Base-by-base conservation (phyloP, 1,140 invertebrate genomes). In the Aphaenogaster floridana region DNA sequence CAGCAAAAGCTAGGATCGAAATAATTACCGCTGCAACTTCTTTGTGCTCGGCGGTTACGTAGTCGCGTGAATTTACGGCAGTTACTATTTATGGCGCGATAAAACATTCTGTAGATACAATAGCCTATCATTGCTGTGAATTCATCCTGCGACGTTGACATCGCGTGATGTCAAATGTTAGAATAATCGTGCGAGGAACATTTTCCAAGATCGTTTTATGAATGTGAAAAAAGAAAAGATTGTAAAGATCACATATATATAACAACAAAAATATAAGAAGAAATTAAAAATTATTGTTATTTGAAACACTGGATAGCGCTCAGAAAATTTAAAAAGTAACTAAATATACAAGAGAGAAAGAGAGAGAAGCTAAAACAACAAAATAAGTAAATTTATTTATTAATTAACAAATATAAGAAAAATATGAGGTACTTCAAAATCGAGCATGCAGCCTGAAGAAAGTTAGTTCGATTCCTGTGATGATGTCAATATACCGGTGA, bases 1-100 rank as follows among this genome's bases (percentile, higher is more conserved):
- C 48, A 48, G 84, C 80, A 84, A 84, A 74, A 84, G 69, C 80
- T 76, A 84, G 80, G 80, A 84, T 50, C 80, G 39, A 84, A 74
- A 76, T 84, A 84, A 84, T 84, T 76, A 74, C 28, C 7, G 54
- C n/a, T 21, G 69, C 69, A 61, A 76, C 54, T 74, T 74, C 69
- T 74, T 76, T 61, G 69, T 63, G 13, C 21, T 74, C 54, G 15
- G 5, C 42, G 36, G 9, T 83, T 83, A 83, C 68, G 54, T 83
- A 83, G 42, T 17, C 28, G 48, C 6, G 66, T 48, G 17, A 83
- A 83, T 83, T 83, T 74, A 61, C 68, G 17, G n/a, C 68, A 45
- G 39, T 57, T 34, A 50, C 42, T 83, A 83, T 83, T 83, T 83
- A 74, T 74, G 80, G 17, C 68, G 17, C 28, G 52, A 72, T 76